A percentile compares a stretch with the other conserved stretches of the same genome.
These are phyloP conservation scores for Lordiphosa clarofinis DNA, from an alignment of 1,140 invertebrate species.

Conservation along the genomic window DNA sequence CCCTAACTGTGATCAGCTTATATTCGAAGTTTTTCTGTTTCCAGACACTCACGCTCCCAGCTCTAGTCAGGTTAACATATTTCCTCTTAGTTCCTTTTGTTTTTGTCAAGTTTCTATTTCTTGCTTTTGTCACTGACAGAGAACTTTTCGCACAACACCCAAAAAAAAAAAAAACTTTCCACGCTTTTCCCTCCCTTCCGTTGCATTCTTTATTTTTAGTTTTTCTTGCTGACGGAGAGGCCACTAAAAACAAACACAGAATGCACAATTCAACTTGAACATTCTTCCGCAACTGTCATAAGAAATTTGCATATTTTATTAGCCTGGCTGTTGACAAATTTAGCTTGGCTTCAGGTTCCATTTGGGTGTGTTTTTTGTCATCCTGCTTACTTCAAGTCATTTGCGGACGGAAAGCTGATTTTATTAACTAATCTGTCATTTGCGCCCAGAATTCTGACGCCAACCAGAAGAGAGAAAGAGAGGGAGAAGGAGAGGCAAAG, in stretches of 20 bases:
- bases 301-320: conserved; percentile 69
- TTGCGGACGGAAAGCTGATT: conserved; percentile 61
- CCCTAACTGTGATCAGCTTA: too few relatives aligned
- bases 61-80: too few relatives aligned
- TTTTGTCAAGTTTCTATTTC: too few relatives aligned
- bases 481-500: conserved; percentile 48
- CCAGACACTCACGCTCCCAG: too few relatives aligned
- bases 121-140: too few relatives aligned
- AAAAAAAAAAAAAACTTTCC: background rate
- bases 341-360: conserved; percentile 24
- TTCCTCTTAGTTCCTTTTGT: too few relatives aligned
- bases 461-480: too few relatives aligned
- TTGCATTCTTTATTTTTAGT: too few relatives aligned
- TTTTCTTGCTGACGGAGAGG: too few relatives aligned
- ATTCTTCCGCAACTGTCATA: conserved; percentile 33
- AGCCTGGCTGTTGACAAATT: conserved; percentile 56
- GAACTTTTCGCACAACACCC: too few relatives aligned
- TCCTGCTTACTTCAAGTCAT: conserved; percentile 22
- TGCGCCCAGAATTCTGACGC: conserved; percentile 14
- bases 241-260: conserved; percentile 3
- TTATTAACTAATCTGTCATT: conserved; percentile 74
- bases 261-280: conserved; percentile 13
- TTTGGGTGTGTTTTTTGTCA: conserved; percentile 1
- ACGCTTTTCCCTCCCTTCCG: background rate
- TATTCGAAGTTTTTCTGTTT: too few relatives aligned